Conservation (phyloP, 1,140 invertebrate species). For the Diprion similis region DNA sequence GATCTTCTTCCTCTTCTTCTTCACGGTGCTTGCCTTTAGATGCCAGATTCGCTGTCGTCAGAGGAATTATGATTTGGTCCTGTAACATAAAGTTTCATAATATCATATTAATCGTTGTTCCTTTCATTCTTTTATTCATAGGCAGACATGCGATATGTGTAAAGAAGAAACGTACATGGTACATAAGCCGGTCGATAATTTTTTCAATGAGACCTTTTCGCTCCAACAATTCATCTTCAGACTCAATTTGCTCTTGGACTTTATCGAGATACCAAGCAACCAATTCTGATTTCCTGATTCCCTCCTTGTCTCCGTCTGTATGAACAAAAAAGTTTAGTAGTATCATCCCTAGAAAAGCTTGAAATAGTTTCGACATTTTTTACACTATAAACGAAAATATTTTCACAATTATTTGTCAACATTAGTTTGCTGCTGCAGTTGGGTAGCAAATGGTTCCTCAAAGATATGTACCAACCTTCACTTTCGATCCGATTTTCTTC, state of each 20-base stretch:
- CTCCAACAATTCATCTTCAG: conserved; percentile 89
- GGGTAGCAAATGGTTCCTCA: conserved; percentile 11
- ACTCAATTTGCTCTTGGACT: conserved; percentile 87
- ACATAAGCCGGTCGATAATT: conserved; percentile 92
- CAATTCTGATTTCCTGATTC: conserved; percentile 82
- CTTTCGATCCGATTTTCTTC: conserved; percentile 76
- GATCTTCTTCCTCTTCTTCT: conserved; percentile 78
- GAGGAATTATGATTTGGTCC: conserved; percentile 92
- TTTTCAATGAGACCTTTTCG: conserved; percentile 93
- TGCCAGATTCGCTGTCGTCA: conserved; percentile 73
- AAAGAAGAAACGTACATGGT: conserved; percentile 72
- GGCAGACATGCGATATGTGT: not conserved
- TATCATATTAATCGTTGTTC: conserved; percentile 12
- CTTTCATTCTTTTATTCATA: not conserved
- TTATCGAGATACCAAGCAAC: conserved; percentile 95
- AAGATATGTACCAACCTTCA: conserved; percentile 61
- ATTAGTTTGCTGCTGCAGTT: not conserved
- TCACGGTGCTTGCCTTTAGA: conserved; percentile 60
- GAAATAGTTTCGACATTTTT: no score
- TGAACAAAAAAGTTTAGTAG: conserved; percentile 24
- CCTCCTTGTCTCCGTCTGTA: conserved; percentile 59
- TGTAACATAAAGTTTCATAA: conserved; percentile 56
- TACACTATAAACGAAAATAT: no score
- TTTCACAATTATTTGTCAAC: no score
- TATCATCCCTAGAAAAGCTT: no score